Conservation (phyloP, 1,140 invertebrate genomes). For the Atta cephalotes region DNA sequence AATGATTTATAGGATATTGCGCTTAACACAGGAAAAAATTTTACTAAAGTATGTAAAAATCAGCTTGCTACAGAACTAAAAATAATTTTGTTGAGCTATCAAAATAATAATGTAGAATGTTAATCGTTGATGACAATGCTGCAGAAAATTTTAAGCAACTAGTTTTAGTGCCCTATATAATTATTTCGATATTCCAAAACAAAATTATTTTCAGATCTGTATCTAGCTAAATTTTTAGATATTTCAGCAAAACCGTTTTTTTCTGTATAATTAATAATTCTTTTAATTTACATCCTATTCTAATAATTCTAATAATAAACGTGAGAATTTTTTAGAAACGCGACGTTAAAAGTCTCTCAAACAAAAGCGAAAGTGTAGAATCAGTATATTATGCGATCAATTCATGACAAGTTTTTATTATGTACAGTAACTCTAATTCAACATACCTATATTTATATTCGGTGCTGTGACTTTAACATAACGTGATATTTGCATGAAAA, state of each 20-base stretch:
- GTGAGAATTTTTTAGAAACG: neutral
- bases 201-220: no score
- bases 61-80: no score
- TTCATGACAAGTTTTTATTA: neutral
- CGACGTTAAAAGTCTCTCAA: neutral
- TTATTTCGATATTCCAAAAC: no score
- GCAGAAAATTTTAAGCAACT: no score
- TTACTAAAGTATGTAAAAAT: no score
- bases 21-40: no score
- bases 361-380: constrained; percentile 8
- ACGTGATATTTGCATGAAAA: neutral
- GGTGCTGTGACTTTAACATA: neutral
- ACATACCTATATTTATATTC: neutral
- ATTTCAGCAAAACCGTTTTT: no score
- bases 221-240: no score
- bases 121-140: no score
- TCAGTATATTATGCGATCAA: neutral
- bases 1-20: neutral
- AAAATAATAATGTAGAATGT: no score
- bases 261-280: neutral
- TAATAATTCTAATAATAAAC: neutral
- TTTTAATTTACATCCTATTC: neutral
- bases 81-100: no score
- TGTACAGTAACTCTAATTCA: neutral
- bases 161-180: no score